Evolutionary conservation across 2,888 invertebrate genomes (phyloP).

Genomic region (Teinopalpus imperialis): DNA sequence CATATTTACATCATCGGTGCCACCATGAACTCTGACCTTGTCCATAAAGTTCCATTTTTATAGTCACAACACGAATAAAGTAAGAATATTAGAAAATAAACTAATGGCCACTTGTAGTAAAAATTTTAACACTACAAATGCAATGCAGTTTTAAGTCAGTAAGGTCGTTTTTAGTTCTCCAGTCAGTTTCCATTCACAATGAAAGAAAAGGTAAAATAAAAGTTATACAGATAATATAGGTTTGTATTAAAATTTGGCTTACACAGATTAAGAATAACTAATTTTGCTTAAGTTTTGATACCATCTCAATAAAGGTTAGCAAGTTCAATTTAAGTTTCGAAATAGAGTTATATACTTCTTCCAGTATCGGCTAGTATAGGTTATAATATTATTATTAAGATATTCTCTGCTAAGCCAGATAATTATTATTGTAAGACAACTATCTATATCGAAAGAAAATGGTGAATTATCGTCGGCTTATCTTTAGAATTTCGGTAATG

Average conservation of each 20-base stretch:
- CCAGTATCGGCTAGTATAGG: too few relatives aligned
- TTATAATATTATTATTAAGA: too few relatives aligned
- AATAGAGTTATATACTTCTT: too few relatives aligned
- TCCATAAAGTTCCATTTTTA: constrained; percentile 39
- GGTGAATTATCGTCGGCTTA: too few relatives aligned
- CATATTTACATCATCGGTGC: constrained; percentile 68
- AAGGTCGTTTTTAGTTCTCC: constrained; percentile 25
- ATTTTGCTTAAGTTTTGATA: too few relatives aligned
- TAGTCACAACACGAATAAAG: constrained; percentile 9
- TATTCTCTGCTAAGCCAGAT: too few relatives aligned
- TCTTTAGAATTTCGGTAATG: too few relatives aligned
- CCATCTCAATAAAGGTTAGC: too few relatives aligned
- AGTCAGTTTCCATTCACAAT: constrained; percentile 20
- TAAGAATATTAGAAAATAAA: not conserved
- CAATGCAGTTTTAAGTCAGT: constrained; percentile 23
- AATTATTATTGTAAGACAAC: too few relatives aligned
- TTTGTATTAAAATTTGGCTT: not conserved
- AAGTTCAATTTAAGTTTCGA: too few relatives aligned
- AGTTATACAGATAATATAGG: constrained; percentile 12
- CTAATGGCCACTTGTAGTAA: constrained; percentile 1
- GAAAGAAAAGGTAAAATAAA: constrained; percentile 14
- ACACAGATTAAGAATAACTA: too few relatives aligned
- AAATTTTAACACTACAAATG: constrained; percentile 12
- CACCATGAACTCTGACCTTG: constrained; percentile 59
- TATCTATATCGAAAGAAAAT: too few relatives aligned